Conservation (phyloP, 92 coral and sea anemone species). For the Epizoanthus rinbou region DNA sequence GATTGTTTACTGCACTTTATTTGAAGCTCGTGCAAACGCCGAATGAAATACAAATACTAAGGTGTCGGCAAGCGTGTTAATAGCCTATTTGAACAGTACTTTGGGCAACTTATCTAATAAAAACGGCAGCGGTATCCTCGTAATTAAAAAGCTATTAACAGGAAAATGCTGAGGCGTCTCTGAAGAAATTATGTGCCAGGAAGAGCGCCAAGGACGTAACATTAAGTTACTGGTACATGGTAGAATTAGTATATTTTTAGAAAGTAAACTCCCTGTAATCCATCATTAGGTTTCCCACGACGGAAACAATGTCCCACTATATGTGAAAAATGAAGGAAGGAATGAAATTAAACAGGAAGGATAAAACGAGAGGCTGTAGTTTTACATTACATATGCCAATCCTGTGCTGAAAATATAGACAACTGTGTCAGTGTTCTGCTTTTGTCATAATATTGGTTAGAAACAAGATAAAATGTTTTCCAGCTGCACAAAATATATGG, state of each 20-base stretch:
- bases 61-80: slow-evolving; percentile 42
- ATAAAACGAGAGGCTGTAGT: not conserved
- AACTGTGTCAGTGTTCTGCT: not conserved
- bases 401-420: not conserved
- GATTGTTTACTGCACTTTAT: slow-evolving; percentile 22
- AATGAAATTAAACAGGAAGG: not conserved
- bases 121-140: slow-evolving; percentile 41
- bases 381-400: not conserved
- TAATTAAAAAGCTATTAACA: slow-evolving; percentile 43
- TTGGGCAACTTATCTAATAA: slow-evolving; percentile 40
- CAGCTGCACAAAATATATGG: no score
- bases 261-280: slow-evolving; percentile 6
- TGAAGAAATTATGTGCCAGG: slow-evolving; percentile 10
- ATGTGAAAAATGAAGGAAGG: not conserved
- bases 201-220: slow-evolving; percentile 5
- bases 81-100: slow-evolving; percentile 42
- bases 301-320: slow-evolving; percentile 28
- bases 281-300: slow-evolving; percentile 21
- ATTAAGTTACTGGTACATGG: slow-evolving; percentile 5
- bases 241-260: not conserved
- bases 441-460: not conserved
- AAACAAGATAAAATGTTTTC: not conserved
- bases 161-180: slow-evolving; percentile 21
- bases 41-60: slow-evolving; percentile 40
- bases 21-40: slow-evolving; percentile 32